These are phyloP conservation scores for Trichosurus vulpecula DNA, from an alignment of 2,797 vertebrate species.

Conservation along the genomic window DNA sequence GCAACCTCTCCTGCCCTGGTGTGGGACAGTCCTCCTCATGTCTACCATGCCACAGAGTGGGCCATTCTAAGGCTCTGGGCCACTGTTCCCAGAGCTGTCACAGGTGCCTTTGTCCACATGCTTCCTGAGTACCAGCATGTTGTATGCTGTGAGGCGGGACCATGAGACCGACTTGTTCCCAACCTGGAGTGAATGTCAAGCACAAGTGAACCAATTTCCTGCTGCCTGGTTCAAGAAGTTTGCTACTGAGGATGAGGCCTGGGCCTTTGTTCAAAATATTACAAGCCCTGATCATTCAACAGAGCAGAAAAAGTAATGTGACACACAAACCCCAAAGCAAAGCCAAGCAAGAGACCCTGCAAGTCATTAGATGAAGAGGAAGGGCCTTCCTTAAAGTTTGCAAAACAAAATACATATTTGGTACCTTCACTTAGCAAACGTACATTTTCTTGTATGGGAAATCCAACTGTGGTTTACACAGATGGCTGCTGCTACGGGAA, in stretches of 20 bases:
- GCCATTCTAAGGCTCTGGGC: background rate
- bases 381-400: background rate
- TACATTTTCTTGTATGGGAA: conserved; percentile 76
- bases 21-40: rapidly evolving
- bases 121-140: background rate
- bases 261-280: conserved; percentile 86
- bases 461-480: conserved; percentile 92
- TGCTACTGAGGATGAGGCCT: conserved; percentile 90
- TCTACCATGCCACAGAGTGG: background rate
- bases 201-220: conserved; percentile 91
- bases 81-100: background rate
- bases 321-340: background rate
- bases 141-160: background rate
- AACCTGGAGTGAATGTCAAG: conserved; percentile 91
- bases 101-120: background rate
- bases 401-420: background rate
- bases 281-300: background rate
- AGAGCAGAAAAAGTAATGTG: conserved; percentile 28
- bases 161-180: background rate
- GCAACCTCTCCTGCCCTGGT: background rate
- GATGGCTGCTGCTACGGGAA: conserved; percentile 92
- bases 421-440: background rate
- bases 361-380: background rate
- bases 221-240: conserved; percentile 93
- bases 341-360: background rate